phyloP scores from a whole-genome alignment of 2,797 vertebrate genomes.

The Urocyon cinereoargenteus region DNA sequence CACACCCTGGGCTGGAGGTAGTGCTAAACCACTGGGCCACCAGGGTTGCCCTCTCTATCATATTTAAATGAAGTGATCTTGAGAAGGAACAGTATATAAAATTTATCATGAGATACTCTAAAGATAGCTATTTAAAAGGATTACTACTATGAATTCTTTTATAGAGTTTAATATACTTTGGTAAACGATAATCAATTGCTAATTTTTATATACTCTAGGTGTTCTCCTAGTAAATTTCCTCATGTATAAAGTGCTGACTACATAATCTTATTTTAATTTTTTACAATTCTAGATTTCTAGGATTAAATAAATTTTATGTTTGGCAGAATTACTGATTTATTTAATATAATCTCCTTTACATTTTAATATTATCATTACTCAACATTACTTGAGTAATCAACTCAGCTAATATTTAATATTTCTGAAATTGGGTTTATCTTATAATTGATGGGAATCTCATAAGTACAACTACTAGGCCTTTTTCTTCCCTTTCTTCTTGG shows the following conservation, averaged over 20 bases:
- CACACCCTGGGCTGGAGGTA: no score
- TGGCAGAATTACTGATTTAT: conserved; percentile 14
- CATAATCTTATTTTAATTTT: neutral
- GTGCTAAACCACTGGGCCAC: no score
- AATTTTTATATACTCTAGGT: neutral
- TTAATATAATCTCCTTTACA: neutral
- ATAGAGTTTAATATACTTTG: conserved; percentile 40
- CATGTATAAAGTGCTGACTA: neutral
- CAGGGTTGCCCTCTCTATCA: neutral
- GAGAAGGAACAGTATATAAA: conserved; percentile 37
- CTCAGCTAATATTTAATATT: neutral
- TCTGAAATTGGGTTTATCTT: conserved; percentile 35
- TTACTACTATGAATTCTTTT: neutral
- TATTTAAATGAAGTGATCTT: conserved; percentile 52
- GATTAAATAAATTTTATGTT: neutral
- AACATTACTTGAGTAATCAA: neutral
- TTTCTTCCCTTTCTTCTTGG: neutral
- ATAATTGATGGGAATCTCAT: conserved; percentile 8
- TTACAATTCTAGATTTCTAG: neutral
- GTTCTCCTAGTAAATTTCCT: conserved; percentile 3
- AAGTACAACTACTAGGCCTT: neutral
- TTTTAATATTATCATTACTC: neutral
- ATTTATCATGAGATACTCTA: neutral
- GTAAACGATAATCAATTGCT: neutral
- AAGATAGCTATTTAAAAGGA: conserved; percentile 63